A percentile compares a stretch with the other conserved stretches of the same genome.
Conservation (phyloP, 2,888 invertebrate species). For the Eristalis arbustorum region DNA sequence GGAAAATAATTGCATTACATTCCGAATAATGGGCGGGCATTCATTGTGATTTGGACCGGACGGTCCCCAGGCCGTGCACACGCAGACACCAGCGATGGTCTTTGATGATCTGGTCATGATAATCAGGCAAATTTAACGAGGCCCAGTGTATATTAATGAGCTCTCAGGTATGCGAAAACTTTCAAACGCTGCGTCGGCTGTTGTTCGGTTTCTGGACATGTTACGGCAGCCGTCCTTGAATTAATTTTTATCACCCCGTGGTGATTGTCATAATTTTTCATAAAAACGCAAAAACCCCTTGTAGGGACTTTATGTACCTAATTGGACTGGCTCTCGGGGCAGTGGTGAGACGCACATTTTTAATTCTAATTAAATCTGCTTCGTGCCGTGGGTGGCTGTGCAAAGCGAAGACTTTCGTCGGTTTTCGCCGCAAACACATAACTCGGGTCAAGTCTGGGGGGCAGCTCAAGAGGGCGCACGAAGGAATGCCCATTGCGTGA, state of each 20-base stretch:
- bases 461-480: not conserved
- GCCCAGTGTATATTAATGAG: not conserved
- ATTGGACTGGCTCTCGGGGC: conserved; percentile 31
- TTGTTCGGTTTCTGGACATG: not conserved
- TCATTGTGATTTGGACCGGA: conserved; percentile 8
- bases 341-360: conserved; percentile 31
- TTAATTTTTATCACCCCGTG: conserved; percentile 8
- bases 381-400: not conserved
- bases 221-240: not conserved
- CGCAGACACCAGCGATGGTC: not conserved
- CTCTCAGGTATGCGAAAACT: not conserved
- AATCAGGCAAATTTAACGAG: conserved; percentile 4
- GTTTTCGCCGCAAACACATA: conserved; percentile 22
- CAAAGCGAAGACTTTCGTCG: conserved; percentile 9
- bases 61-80: not conserved
- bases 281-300: conserved; percentile 37
- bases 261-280: conserved; percentile 40
- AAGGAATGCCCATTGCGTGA: conserved; percentile 38
- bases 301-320: conserved; percentile 41
- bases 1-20: conserved; percentile 23
- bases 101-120: not conserved
- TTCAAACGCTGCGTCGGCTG: not conserved
- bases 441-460: conserved; percentile 22
- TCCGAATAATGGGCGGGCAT: conserved; percentile 6
- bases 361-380: conserved; percentile 50